Percentiles rank a stretch among this genome's conserved stretches.
Evolutionary conservation across 2,797 vertebrate species (phyloP).

Genomic region (Podarcis siculus): DNA sequence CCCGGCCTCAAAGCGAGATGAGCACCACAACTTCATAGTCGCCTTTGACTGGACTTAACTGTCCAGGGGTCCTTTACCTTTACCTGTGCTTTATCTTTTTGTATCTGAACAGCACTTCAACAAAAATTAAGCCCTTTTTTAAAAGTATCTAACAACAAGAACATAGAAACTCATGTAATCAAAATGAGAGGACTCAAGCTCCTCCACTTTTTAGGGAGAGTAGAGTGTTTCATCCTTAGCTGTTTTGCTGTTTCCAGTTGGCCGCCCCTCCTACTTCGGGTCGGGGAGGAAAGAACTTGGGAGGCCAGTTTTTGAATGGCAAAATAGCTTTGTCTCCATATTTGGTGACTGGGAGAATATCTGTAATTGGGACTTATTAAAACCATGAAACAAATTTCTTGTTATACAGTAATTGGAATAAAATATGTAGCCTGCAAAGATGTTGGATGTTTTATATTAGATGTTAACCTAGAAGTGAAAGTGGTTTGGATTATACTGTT

Average conservation of each 20-base stretch:
- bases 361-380: not conserved
- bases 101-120: not conserved
- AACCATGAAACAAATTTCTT: not conserved
- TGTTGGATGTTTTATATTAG: not conserved
- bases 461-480: constrained; percentile 40
- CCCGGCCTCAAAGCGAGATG: too few relatives aligned
- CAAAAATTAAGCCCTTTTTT: not conserved
- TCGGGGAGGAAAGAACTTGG: not conserved
- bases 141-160: not conserved
- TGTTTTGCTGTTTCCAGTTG: not conserved
- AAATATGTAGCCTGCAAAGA: not conserved
- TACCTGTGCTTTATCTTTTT: not conserved
- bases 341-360: not conserved
- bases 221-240: not conserved
- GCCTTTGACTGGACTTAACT: too few relatives aligned
- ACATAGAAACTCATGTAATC: not conserved
- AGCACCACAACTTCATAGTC: too few relatives aligned
- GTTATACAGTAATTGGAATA: not conserved
- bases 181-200: not conserved
- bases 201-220: too few relatives aligned
- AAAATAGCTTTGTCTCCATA: not conserved
- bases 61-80: too few relatives aligned
- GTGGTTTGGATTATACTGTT: constrained; percentile 19
- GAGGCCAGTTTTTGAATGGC: not conserved
- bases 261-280: not conserved